Evolutionary conservation across 2,797 vertebrate species (phyloP).

Genomic region (Scolopax bukidnonensis): DNA sequence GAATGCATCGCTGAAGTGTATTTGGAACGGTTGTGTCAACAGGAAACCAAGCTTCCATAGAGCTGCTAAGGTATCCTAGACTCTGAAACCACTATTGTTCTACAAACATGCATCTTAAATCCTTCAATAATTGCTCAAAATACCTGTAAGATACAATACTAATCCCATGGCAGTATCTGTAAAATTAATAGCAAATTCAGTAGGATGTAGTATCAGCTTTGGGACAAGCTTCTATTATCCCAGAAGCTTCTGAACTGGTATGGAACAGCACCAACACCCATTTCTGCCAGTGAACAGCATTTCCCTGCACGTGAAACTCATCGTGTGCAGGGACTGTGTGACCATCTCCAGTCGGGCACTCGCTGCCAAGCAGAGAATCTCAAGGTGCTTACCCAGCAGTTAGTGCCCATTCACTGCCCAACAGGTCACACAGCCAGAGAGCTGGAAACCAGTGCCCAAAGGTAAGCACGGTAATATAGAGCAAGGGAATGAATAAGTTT

Average conservation of each 20-base stretch:
- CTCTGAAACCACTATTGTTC: not conserved
- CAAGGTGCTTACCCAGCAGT: accelerated
- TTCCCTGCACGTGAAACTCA: not conserved
- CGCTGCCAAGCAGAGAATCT: not conserved
- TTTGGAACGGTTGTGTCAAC: not conserved
- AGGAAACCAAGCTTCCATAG: not conserved
- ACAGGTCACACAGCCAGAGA: not conserved
- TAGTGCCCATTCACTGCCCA: not conserved
- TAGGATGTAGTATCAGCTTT: not conserved
- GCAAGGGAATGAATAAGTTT: not conserved
- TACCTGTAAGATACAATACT: not conserved
- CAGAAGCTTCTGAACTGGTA: not conserved
- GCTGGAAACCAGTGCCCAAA: not conserved
- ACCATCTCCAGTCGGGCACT: not conserved
- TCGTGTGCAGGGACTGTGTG: not conserved
- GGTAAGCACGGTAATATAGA: accelerated
- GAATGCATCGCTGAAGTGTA: not conserved
- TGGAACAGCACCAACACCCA: not conserved
- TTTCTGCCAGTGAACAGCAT: not conserved
- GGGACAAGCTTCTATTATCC: not conserved
- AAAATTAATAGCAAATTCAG: not conserved
- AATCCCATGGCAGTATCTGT: not conserved
- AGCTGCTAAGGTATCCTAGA: not conserved
- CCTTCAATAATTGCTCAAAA: not conserved
- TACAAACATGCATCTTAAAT: not conserved